A percentile compares a stretch with the other conserved stretches of the same genome.
Conservation (phyloP, 2,888 invertebrate species). For the Ischnura elegans region DNA sequence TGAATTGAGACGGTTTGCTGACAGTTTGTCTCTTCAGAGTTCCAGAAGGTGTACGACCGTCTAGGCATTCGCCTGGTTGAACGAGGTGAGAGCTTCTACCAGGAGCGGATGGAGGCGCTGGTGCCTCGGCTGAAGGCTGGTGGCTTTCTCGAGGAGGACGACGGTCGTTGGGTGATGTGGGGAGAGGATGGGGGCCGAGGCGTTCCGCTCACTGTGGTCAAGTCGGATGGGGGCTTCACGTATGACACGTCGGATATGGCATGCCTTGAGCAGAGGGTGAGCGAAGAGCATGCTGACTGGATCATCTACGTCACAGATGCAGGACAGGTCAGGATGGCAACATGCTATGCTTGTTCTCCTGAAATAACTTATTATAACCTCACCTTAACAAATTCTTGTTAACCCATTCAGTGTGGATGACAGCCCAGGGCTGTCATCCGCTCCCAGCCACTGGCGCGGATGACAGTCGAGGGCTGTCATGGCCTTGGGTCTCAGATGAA, state of each 20-base stretch:
- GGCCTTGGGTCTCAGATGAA: too few species aligned
- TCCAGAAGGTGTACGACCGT: constrained; percentile 93
- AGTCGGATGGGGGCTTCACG: constrained; percentile 97
- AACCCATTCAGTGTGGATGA: too few species aligned
- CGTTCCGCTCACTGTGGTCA: constrained; percentile 95
- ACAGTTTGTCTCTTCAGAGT: constrained; percentile 82
- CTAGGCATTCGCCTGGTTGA: constrained; percentile 88
- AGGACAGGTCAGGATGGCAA: constrained; percentile 86
- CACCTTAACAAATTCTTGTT: too few species aligned
- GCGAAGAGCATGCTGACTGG: constrained; percentile 93
- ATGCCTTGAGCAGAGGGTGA: constrained; percentile 89
- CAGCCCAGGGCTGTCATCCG: too few species aligned
- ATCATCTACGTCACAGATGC: constrained; percentile 96
- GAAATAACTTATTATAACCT: too few species aligned
- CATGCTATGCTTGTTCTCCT: too few species aligned
- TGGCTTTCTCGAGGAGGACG: constrained; percentile 86
- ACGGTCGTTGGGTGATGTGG: constrained; percentile 93
- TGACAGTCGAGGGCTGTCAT: too few species aligned
- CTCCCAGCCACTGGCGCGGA: too few species aligned
- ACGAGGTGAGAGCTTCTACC: constrained; percentile 98
- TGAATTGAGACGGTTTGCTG: constrained; percentile 69
- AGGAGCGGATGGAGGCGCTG: constrained; percentile 90
- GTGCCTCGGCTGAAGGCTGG: constrained; percentile 86
- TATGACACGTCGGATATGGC: constrained; percentile 99
- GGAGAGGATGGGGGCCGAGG: constrained; percentile 81